A percentile compares a stretch with the other conserved stretches of the same genome.
Evolutionary conservation across 2,113 vertebrate genomes (phyloP).

Genomic region (Archilochus colubris): DNA sequence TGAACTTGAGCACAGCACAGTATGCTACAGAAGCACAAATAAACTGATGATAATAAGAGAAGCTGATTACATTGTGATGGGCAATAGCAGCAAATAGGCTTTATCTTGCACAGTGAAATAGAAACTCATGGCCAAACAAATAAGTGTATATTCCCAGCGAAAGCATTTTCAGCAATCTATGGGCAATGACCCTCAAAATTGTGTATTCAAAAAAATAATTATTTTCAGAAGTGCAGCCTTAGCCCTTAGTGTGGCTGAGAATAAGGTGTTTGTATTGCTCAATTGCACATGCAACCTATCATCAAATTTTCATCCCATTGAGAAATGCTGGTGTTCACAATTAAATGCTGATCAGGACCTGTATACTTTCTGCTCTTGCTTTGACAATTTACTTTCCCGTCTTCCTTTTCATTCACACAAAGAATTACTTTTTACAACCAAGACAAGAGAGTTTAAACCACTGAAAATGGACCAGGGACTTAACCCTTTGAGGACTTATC

Average conservation of each 20-base stretch:
- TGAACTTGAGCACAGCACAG: slow-evolving; percentile 10
- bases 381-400: not conserved
- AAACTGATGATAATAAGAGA: slow-evolving; percentile 48
- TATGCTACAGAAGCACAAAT: slow-evolving; percentile 50
- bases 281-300: slow-evolving; percentile 24
- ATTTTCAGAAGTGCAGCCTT: slow-evolving; percentile 28
- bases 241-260: not conserved
- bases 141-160: slow-evolving; percentile 36
- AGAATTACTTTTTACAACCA: not conserved
- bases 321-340: not conserved
- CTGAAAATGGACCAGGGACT: not conserved
- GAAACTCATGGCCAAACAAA: slow-evolving; percentile 56
- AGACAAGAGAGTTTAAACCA: not conserved
- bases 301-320: slow-evolving; percentile 11
- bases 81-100: slow-evolving; percentile 61
- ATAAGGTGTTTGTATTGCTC: slow-evolving; percentile 49
- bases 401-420: not conserved
- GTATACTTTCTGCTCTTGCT: not conserved
- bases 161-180: slow-evolving; percentile 23
- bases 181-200: slow-evolving; percentile 70
- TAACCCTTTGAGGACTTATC: not conserved
- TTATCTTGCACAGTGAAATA: slow-evolving; percentile 57
- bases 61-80: slow-evolving; percentile 66
- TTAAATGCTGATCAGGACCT: not conserved
- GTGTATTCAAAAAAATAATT: slow-evolving; percentile 43